Percentiles rank a stretch among this genome's conserved stretches.
Evolutionary conservation across 1,140 invertebrate species (phyloP).

Genomic region (Bombus pyrosoma): DNA sequence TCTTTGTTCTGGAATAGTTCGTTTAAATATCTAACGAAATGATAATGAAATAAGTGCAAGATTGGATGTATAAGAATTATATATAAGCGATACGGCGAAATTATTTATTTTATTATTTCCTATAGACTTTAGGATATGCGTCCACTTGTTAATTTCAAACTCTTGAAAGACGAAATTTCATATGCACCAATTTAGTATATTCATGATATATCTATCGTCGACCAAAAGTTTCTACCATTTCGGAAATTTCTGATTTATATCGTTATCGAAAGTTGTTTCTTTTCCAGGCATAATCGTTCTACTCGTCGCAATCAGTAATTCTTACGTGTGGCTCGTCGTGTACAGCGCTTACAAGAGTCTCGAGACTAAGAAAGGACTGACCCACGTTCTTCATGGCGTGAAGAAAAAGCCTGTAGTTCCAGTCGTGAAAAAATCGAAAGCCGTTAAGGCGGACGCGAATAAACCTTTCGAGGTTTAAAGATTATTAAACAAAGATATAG

Average conservation of each 20-base stretch:
- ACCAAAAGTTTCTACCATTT: not conserved
- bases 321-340: slow-evolving; percentile 82
- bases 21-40: no score
- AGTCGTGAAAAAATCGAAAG: slow-evolving; percentile 44
- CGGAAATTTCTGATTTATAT: not conserved
- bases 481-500: slow-evolving; percentile 5
- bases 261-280: not conserved
- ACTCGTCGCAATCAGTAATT: slow-evolving; percentile 72
- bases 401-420: slow-evolving; percentile 59
- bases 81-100: not conserved
- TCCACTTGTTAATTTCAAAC: not conserved
- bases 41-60: not conserved
- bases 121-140: not conserved
- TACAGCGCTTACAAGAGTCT: slow-evolving; percentile 82
- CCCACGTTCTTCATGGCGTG: slow-evolving; percentile 74
- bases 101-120: no score
- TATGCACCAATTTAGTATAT: not conserved
- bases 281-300: slow-evolving; percentile 73
- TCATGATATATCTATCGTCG: not conserved
- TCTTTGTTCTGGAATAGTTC: not conserved
- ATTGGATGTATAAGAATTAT: not conserved
- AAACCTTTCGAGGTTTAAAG: slow-evolving; percentile 61
- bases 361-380: slow-evolving; percentile 77
- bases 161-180: not conserved
- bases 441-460: slow-evolving; percentile 35